Conservation (phyloP, 2,888 invertebrate genomes). For the Drosophila siamana region DNA sequence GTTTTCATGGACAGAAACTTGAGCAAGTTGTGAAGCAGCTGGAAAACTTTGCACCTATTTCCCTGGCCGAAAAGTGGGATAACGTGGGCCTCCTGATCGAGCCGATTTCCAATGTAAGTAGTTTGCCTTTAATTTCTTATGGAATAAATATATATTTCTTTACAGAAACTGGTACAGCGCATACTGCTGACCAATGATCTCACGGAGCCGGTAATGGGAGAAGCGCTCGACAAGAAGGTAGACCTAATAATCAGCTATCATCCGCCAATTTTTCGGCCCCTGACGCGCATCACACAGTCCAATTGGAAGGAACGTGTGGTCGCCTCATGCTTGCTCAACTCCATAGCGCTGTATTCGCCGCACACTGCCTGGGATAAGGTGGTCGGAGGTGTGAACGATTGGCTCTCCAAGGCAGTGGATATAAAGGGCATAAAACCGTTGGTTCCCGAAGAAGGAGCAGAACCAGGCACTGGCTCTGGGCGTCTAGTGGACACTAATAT, state of each 20-base stretch:
- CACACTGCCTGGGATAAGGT: constrained; percentile 96
- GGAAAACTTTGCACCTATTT: constrained; percentile 89
- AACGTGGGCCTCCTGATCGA: constrained; percentile 97
- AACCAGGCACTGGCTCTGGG: constrained; percentile 86
- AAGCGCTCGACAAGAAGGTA: constrained; percentile 89
- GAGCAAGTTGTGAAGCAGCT: constrained; percentile 87
- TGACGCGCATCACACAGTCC: constrained; percentile 93
- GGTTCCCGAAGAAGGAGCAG: constrained; percentile 55
- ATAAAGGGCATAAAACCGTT: constrained; percentile 69
- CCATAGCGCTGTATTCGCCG: constrained; percentile 96
- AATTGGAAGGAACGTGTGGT: constrained; percentile 93
- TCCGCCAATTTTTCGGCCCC: constrained; percentile 95
- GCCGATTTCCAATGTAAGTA: constrained; percentile 86
- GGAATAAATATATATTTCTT: neutral
- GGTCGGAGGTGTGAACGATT: constrained; percentile 95
- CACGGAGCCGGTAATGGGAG: constrained; percentile 93
- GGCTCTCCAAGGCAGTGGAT: constrained; percentile 89
- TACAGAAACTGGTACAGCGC: constrained; percentile 87
- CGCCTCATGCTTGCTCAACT: constrained; percentile 91
- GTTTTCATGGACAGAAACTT: constrained; percentile 52
- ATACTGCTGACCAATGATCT: constrained; percentile 96
- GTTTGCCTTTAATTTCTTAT: neutral
- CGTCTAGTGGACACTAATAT: constrained; percentile 86
- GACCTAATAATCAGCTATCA: constrained; percentile 97
- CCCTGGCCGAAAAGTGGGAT: constrained; percentile 95